A percentile compares a stretch with the other conserved stretches of the same genome.
phyloP scores from a whole-genome alignment of 2,888 invertebrate species.

The Drymonia ruficornis region DNA sequence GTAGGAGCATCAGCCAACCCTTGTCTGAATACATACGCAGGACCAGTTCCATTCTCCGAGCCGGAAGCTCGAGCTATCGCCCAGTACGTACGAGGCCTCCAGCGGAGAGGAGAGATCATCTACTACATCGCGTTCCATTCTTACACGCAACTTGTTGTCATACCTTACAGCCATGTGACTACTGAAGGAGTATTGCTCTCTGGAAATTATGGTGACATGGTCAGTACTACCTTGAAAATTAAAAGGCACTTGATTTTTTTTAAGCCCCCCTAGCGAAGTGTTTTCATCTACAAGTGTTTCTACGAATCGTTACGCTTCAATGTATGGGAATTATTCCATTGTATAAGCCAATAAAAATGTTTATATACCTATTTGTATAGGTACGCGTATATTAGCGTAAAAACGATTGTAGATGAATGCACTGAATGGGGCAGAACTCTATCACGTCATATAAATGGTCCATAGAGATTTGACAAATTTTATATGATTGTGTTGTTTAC shows the following conservation, averaged over 20 bases:
- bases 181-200: slow-evolving; percentile 39
- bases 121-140: slow-evolving; percentile 85
- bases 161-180: slow-evolving; percentile 76
- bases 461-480: too few species aligned
- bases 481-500: background rate
- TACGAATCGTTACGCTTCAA: too few species aligned
- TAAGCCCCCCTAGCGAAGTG: too few species aligned
- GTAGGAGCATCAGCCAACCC: slow-evolving; percentile 67
- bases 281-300: too few species aligned
- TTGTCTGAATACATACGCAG: slow-evolving; percentile 82
- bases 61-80: slow-evolving; percentile 76
- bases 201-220: slow-evolving; percentile 70
- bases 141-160: slow-evolving; percentile 79
- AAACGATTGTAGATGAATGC: too few species aligned
- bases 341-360: too few species aligned
- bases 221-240: slow-evolving; percentile 33
- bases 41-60: slow-evolving; percentile 81
- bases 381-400: too few species aligned
- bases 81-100: slow-evolving; percentile 56
- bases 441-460: too few species aligned
- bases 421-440: too few species aligned
- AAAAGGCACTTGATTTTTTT: too few species aligned
- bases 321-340: too few species aligned
- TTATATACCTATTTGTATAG: too few species aligned
- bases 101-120: slow-evolving; percentile 51